Conservation (phyloP, 2,797 vertebrate genomes). For the Gila robusta region DNA sequence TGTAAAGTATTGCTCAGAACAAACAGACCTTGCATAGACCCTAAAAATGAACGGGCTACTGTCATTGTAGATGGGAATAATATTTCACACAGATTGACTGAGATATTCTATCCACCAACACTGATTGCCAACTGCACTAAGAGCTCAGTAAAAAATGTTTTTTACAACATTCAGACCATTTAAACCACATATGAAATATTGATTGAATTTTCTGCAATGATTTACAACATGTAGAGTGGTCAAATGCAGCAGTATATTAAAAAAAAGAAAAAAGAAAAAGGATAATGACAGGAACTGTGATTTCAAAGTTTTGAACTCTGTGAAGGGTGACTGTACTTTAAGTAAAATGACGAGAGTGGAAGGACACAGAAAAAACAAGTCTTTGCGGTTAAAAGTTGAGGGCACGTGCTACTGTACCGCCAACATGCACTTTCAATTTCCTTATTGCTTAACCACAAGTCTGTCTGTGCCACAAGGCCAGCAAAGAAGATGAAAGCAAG, state of each 20-base stretch:
- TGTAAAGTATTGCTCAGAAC: background rate
- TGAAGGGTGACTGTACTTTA: background rate
- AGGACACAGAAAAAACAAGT: slow-evolving; percentile 16
- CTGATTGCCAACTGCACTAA: background rate
- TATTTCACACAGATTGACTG: background rate
- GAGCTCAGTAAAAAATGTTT: background rate
- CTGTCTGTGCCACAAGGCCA: slow-evolving; percentile 48
- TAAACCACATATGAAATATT: background rate
- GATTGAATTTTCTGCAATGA: background rate
- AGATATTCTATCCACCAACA: background rate
- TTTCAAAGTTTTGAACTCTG: slow-evolving; percentile 17
- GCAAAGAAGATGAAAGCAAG: slow-evolving; percentile 18
- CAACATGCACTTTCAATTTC: slow-evolving; percentile 61
- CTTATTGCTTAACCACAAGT: slow-evolving; percentile 57
- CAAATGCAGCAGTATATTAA: background rate
- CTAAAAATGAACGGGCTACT: background rate
- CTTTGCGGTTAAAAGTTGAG: slow-evolving; percentile 58
- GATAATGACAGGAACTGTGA: background rate
- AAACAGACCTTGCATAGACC: background rate
- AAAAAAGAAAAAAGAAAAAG: too few relatives aligned
- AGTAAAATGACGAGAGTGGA: slow-evolving; percentile 5
- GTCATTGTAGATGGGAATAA: background rate
- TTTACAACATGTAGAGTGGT: background rate
- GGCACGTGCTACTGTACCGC: slow-evolving; percentile 19
- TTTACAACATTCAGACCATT: background rate